Percentiles rank a stretch among this genome's conserved stretches.
phyloP scores from a whole-genome alignment of 2,797 vertebrate genomes.

The Bradypodion pumilum region DNA sequence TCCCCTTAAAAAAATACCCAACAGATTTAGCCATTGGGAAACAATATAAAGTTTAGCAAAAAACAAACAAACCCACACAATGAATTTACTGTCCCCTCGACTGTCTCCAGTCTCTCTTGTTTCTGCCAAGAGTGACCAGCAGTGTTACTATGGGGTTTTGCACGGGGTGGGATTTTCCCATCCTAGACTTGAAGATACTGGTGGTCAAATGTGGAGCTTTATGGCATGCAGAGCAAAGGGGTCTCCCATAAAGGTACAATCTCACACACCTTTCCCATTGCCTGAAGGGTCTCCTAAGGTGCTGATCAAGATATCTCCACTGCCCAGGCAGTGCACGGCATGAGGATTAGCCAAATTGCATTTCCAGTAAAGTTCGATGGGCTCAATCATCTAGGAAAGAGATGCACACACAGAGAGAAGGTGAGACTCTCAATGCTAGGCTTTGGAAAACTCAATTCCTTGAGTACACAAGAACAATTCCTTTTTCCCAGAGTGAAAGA shows the following conservation, averaged over 20 bases:
- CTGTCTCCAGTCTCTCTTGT: background rate
- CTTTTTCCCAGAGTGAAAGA: no score
- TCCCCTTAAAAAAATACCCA: no score
- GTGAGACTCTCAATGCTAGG: no score
- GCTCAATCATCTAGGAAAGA: slow-evolving; percentile 81
- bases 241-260: no score
- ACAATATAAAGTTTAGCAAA: no score
- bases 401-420: accelerated
- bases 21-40: no score
- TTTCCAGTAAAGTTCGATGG: slow-evolving; percentile 83
- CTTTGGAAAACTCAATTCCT: no score
- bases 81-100: background rate
- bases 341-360: slow-evolving; percentile 84
- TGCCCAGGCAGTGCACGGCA: slow-evolving; percentile 90
- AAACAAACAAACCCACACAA: no score
- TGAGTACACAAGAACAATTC: no score
- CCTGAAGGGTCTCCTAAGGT: slow-evolving; percentile 85
- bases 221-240: no score
- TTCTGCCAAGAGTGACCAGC: background rate
- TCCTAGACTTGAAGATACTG: background rate
- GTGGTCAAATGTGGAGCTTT: no score
- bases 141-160: background rate
- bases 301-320: slow-evolving; percentile 91
- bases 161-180: background rate
- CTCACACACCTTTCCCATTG: slow-evolving; percentile 84